These are phyloP conservation scores for Sinohyriopsis cumingii DNA, from an alignment of 2,888 invertebrate genomes.

Conservation along the genomic window DNA sequence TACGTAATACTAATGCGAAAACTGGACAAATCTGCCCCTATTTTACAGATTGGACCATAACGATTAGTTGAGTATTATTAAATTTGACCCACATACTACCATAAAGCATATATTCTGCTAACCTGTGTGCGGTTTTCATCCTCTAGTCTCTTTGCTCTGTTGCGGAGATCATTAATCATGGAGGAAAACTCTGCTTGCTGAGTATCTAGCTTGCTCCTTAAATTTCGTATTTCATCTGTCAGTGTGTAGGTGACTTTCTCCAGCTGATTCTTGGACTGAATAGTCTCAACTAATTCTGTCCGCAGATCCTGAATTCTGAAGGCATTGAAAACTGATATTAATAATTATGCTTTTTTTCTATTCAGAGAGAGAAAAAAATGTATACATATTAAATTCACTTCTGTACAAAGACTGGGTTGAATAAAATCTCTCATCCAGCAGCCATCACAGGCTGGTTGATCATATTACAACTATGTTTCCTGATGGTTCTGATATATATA, in stretches of 20 bases:
- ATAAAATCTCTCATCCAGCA: no score
- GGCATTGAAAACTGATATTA: background rate
- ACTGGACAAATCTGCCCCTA: no score
- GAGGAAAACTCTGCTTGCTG: conserved; percentile 61
- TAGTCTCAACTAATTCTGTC: conserved; percentile 57
- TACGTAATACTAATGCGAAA: no score
- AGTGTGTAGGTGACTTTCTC: conserved; percentile 62
- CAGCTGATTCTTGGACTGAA: conserved; percentile 60
- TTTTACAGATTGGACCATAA: no score
- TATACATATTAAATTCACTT: no score
- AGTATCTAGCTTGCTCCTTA: conserved; percentile 61
- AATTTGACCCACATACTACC: no score
- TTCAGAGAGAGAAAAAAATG: background rate
- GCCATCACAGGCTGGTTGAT: no score
- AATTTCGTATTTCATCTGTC: conserved; percentile 63
- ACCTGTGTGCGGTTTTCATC: conserved; percentile 68
- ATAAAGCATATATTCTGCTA: conserved; percentile 8
- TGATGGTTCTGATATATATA: no score
- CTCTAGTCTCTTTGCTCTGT: conserved; percentile 63
- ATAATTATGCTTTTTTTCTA: background rate
- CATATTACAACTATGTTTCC: no score
- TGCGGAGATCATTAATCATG: conserved; percentile 62
- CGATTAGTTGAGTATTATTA: no score
- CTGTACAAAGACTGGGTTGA: no score
- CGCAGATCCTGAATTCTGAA: conserved; percentile 58